These are phyloP conservation scores for Drosophila lacteicornis DNA, from an alignment of 1,140 invertebrate genomes.

Conservation along the genomic window DNA sequence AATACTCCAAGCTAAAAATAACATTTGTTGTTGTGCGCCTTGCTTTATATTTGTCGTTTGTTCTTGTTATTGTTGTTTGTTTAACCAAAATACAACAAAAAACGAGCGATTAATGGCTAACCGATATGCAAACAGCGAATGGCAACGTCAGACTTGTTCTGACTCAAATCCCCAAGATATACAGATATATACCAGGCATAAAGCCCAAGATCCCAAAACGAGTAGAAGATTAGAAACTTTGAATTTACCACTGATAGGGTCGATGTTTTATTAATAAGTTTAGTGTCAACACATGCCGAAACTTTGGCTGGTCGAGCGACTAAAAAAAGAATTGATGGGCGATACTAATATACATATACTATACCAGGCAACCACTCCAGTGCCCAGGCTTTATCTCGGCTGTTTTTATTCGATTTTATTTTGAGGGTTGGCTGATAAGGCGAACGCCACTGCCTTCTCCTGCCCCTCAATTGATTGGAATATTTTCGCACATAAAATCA, in stretches of 20 bases:
- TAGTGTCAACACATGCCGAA: constrained; percentile 48
- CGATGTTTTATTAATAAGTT: constrained; percentile 61
- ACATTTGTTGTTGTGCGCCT: constrained; percentile 42
- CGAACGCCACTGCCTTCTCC: constrained; percentile 10
- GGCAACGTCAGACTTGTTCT: constrained; percentile 41
- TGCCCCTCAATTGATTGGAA: constrained; percentile 27
- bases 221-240: constrained; percentile 25
- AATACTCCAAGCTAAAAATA: constrained; percentile 80
- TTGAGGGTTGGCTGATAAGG: constrained; percentile 61
- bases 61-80: constrained; percentile 21
- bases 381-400: constrained; percentile 32
- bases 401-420: constrained; percentile 38
- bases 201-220: constrained; percentile 25
- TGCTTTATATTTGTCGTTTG: constrained; percentile 20
- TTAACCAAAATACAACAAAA: constrained; percentile 46
- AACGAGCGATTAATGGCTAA: constrained; percentile 51
- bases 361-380: constrained; percentile 2
- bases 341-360: constrained; percentile 10
- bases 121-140: constrained; percentile 61
- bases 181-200: constrained; percentile 6
- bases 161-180: not conserved
- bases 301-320: constrained; percentile 13
- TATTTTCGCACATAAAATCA: constrained; percentile 59
- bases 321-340: constrained; percentile 49
- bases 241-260: constrained; percentile 29